Base-by-base conservation (phyloP, 2,113 vertebrate species). In the chimpanzee (Pan troglodytes) region DNA sequence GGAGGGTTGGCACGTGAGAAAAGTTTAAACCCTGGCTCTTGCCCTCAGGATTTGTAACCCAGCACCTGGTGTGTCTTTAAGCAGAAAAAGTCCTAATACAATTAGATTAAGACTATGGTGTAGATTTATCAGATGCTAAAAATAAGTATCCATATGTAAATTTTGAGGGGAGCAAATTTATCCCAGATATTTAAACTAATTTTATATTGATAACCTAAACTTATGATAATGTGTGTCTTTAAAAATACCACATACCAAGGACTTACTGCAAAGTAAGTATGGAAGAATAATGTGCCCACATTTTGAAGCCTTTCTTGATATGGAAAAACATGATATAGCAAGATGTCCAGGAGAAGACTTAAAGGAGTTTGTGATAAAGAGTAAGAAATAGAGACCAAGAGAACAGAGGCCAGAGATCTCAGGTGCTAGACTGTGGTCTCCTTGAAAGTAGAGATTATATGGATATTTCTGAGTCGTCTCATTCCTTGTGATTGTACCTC, bases 51-150 rank as follows among this genome's bases (percentile, higher is more conserved):
- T 11, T 18, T 35, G 11, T 83, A 50, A 52, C 43, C 67, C 16
- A 52, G 68, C 8, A 52, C 30, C 59, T 68, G 8, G 8, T n/a
- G 4, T 10, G 61, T 92, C 79, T 70, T 95, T 27, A 52, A 76
- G 64, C 52, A 70, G 38, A 43, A 76, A 85, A 67, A 76, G 67
- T n/a, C 45, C 93, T 40, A 23, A 23, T 64, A 72, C 23, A 89
- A 86, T 95, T 78, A 92, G 40, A 82, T 86, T 50, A 76, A 72
- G 75, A 79, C 30, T 27, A 30, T 79, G 59, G 59, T 38, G 80
- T 50, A 45, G 45, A 92, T 95, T 94, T 94, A 82, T 81, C 92
- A 95, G 84, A 45, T 73, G 92, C 91, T 96, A 83, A 94, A 97
- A 90, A 48, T 92, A 92, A 90, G 75, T 87, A 80, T 61, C 32